Evolutionary conservation across 2,888 invertebrate species (phyloP).

Genomic region (Apotomis turbidana): DNA sequence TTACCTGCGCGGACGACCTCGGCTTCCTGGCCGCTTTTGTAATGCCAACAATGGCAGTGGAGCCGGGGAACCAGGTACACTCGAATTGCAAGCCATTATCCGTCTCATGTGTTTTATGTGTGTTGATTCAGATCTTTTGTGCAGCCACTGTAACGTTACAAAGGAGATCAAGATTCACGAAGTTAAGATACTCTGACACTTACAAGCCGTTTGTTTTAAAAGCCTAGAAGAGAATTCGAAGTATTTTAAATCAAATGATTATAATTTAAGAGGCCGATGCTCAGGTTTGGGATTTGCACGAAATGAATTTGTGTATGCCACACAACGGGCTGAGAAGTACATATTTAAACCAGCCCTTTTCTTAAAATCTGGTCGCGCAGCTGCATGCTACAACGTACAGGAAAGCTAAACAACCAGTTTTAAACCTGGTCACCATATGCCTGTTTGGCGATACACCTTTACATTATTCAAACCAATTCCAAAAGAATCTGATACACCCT

Average conservation of each 20-base stretch:
- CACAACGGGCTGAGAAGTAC: neutral
- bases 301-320: neutral
- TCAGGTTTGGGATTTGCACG: neutral
- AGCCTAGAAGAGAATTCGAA: neutral
- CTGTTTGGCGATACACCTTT: constrained; percentile 26
- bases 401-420: constrained; percentile 69
- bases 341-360: constrained; percentile 16
- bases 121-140: constrained; percentile 28
- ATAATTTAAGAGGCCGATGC: neutral
- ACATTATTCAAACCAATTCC: constrained; percentile 21
- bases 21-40: constrained; percentile 60
- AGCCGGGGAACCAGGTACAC: constrained; percentile 54
- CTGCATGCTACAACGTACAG: constrained; percentile 57
- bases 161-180: constrained; percentile 20
- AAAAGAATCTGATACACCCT: constrained; percentile 1
- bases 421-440: constrained; percentile 61
- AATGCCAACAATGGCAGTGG: constrained; percentile 66
- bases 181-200: constrained; percentile 2
- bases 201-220: neutral
- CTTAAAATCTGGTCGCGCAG: constrained; percentile 58
- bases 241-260: neutral
- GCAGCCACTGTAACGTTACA: constrained; percentile 20
- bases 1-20: constrained; percentile 55
- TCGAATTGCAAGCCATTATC: constrained; percentile 43
- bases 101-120: constrained; percentile 23